Evolutionary conservation across 2,888 invertebrate species (phyloP), one percentile per base, ranked within the genome.

Genomic region (Abrostola triplasia): DNA sequence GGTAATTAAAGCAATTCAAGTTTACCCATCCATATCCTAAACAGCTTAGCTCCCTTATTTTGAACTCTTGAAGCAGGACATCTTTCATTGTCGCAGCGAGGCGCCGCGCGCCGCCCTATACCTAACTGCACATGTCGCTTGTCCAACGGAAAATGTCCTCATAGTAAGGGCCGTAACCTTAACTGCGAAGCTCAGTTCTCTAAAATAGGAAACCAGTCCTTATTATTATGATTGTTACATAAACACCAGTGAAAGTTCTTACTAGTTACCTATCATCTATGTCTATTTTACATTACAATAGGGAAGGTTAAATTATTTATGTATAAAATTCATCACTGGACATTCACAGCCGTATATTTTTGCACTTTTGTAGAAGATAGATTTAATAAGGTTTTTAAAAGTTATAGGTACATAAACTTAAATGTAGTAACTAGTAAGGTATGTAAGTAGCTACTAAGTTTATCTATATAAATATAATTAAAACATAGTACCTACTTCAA

Each of bases 281-380:
- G n/a, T n/a, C n/a, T n/a, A 1, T 36, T 12, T 47, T 47, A 47
- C 11, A 38, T 57, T 67, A 73, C 12, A 67, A 44, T 66, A 67
- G 59, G 47, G 57, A 50, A 53, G 67, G 48, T 44, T 67, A 52
- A 67, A 58, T 67, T 68, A 76, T 75, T 78, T 70, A 59, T 51
- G 70, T 85, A 83, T 81, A 85, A 89, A 88, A 89, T 80, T 83
- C 79, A 88, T 87, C 84, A 90, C 87, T 84, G 83, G 66, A 71
- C 81, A 74, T 78, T 91, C 91, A 91, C 91, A 91, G 91, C 91
- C 91, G 84, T 84, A 64, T 82, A 79, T 81, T 70, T 82, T 89
- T 89, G 87, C 82, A 90, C 89, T 88, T 81, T 41, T 84, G 63
- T 35, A 60, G 64, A 57, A 38, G 12, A 60, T 47, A 58, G 37